Evolutionary conservation across 2,888 invertebrate genomes (phyloP), one percentile per base, ranked within the genome.

Genomic region (Patella caerulea): DNA sequence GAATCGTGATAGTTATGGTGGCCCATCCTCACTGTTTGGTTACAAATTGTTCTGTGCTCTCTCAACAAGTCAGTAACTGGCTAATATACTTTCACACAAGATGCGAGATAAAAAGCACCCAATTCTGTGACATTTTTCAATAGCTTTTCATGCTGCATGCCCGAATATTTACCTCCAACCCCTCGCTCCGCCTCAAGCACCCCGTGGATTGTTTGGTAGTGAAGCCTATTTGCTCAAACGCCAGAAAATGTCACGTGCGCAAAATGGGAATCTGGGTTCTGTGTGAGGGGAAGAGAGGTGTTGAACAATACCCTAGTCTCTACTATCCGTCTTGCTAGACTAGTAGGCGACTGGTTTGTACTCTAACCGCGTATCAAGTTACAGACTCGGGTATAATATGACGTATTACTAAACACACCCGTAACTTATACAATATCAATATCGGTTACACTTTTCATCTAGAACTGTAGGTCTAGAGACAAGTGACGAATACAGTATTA

Each of bases 111-210:
- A 65, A 65, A 65, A 24, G 24, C 65, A 45, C 24, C 24, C 65
- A 65, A 65, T 65, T 65, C 65, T 65, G 65, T 65, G 65, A 65
- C 65, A 65, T 65, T 65, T 65, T 65, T 12, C 7, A 14, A 24
- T 14, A 24, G 19, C 65, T 65, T 65, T 65, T 65, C 65, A 65
- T 12, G 24, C 65, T 12, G 65, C 65, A 65, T 65, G 65, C 65
- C 24, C 24, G 65, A 11, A 65, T 65, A 24, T 65, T 65, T 65
- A 65, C 65, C 19, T 24, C 24, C 24, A 65, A 24, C 24, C 24
- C 24, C 11, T 24, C 65, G 19, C 19, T 24, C 24, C 65, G 19
- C 19, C 65, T 24, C 65, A 65, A 19, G 24, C 14, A 11, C 65
- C 65, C 65, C 65, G 11, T 14, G 19, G 65, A 65, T 65, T 65